Percentiles rank a stretch among this genome's conserved stretches.
Conservation (phyloP, 2,113 vertebrate species). For the Emydocephalus ijimae region DNA sequence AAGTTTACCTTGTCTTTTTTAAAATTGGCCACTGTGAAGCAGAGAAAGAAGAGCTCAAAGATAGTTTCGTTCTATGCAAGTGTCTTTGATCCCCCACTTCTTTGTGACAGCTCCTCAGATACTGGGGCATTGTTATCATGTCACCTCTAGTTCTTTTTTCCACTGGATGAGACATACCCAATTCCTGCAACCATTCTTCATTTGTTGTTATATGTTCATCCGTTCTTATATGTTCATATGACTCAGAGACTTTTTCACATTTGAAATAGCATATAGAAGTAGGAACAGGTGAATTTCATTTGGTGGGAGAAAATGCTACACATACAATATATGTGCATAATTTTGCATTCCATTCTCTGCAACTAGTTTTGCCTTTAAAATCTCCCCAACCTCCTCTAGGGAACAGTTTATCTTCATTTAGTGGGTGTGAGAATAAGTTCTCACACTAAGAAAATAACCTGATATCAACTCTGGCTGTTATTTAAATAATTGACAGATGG, state of each 20-base stretch:
- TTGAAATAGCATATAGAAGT: neutral
- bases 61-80: neutral
- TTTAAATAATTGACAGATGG: neutral
- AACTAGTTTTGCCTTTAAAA: neutral
- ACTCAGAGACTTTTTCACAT: neutral
- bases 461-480: neutral
- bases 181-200: neutral
- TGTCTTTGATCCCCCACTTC: neutral
- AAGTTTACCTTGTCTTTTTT: neutral
- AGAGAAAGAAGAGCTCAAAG: neutral
- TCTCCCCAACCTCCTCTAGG: neutral
- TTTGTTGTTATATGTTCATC: neutral
- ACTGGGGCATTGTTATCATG: neutral
- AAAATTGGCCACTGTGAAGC: neutral
- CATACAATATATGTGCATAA: neutral
- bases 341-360: neutral
- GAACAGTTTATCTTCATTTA: neutral
- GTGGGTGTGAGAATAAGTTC: neutral
- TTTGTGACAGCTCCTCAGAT: neutral
- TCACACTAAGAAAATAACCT: neutral
- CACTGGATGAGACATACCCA: neutral
- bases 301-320: neutral
- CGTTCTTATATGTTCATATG: neutral
- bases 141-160: neutral
- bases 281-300: neutral